Evolutionary conservation across 2,113 vertebrate species (phyloP).

Genomic region (Taurulus bubalis): DNA sequence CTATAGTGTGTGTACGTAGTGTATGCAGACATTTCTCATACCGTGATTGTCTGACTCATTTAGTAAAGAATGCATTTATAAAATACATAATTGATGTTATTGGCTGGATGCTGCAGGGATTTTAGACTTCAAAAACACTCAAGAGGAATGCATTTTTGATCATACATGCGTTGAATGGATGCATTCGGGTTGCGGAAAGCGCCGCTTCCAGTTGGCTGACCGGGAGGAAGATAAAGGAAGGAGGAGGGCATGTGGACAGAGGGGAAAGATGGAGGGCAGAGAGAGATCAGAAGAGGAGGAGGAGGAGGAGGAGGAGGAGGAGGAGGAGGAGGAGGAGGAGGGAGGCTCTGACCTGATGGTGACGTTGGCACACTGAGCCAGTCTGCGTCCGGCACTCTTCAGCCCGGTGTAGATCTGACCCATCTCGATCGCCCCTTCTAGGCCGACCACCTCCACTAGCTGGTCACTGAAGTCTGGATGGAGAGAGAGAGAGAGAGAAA

Average conservation of each 20-base stretch:
- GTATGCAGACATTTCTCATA: not conserved
- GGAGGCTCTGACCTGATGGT: slow-evolving; percentile 88
- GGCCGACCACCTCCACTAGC: slow-evolving; percentile 94
- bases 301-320: not conserved
- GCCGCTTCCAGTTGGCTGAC: slow-evolving; percentile 20
- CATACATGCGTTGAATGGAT: slow-evolving; percentile 3
- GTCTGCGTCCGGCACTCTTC: slow-evolving; percentile 93
- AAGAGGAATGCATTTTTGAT: slow-evolving; percentile 61
- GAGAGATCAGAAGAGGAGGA: slow-evolving; percentile 7
- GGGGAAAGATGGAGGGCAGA: not conserved
- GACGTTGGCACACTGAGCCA: slow-evolving; percentile 92
- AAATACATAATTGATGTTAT: slow-evolving; percentile 53
- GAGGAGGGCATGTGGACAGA: not conserved
- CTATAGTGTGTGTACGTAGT: not conserved
- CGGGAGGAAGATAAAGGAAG: not conserved
- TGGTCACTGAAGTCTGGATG: slow-evolving; percentile 92
- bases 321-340: too few species aligned
- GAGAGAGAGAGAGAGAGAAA: not conserved
- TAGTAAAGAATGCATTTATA: not conserved
- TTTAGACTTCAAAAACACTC: slow-evolving; percentile 32
- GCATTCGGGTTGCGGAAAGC: slow-evolving; percentile 12
- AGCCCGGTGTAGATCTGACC: slow-evolving; percentile 98
- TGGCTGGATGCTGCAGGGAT: slow-evolving; percentile 40
- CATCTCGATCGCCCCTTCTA: slow-evolving; percentile 97
- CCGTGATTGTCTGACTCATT: not conserved